Conservation (phyloP, 2,113 vertebrate genomes). For the Lota lota region DNA sequence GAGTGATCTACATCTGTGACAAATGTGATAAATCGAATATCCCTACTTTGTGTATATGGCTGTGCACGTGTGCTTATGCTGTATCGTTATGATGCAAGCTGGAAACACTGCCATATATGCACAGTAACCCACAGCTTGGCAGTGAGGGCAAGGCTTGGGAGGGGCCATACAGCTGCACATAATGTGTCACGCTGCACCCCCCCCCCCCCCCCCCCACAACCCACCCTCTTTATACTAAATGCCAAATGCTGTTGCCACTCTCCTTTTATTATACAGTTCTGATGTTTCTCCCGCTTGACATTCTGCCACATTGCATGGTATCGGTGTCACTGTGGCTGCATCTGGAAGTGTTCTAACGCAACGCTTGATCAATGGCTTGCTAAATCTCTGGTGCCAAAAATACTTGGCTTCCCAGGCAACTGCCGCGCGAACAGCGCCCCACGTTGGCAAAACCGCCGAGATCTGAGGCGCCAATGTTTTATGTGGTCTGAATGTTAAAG, state of each 20-base stretch:
- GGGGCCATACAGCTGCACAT: slow-evolving; percentile 12
- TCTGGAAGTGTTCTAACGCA: slow-evolving; percentile 53
- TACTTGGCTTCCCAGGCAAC: slow-evolving; percentile 12
- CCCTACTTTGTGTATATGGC: no score
- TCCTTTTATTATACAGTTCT: slow-evolving; percentile 9
- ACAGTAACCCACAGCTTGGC: background rate
- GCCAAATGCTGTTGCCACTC: background rate
- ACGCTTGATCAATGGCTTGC: slow-evolving; percentile 46
- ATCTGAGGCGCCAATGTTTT: slow-evolving; percentile 52
- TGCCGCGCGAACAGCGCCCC: slow-evolving; percentile 36
- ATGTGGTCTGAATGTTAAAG: slow-evolving; percentile 52
- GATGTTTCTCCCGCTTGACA: slow-evolving; percentile 12
- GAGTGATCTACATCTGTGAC: no score
- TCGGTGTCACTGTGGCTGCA: slow-evolving; percentile 28
- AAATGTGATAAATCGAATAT: no score
- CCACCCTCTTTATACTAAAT: background rate
- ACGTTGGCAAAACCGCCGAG: slow-evolving; percentile 46
- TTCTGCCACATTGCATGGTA: slow-evolving; percentile 8
- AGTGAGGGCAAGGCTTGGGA: background rate
- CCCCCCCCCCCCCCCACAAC: background rate
- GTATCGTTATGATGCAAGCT: background rate
- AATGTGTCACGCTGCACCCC: background rate
- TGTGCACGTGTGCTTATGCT: background rate
- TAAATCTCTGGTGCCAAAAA: slow-evolving; percentile 45
- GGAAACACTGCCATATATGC: background rate